Evolutionary conservation across 1,140 invertebrate species (phyloP), one percentile per base, ranked within the genome.

Genomic region (Calosoma granatense): DNA sequence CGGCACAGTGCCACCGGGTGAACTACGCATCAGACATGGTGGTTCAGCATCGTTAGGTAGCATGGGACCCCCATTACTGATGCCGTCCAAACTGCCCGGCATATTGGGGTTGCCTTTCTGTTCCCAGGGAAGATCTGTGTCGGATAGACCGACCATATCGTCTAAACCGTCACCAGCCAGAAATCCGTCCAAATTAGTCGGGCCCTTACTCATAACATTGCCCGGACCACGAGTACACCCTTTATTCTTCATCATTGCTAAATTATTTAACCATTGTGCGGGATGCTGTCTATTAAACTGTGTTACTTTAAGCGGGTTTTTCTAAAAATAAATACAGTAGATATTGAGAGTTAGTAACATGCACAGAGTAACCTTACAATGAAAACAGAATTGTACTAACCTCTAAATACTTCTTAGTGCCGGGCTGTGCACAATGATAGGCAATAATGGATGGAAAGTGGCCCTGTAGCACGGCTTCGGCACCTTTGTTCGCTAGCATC

Each of bases 361-460:
- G 6, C 26, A 36, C n/a, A 36, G 6, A 36, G n/a, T 36, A 36
- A 9, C n/a, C 26, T 9, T 36, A 36, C 26, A 36, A 36, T n/a
- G n/a, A 36, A n/a, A n/a, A n/a, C n/a, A n/a, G n/a, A n/a, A n/a
- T n/a, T n/a, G 4, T 4, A 12, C 41, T 47, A 4, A 47, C 41
- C 41, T 97, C 93, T 26, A 98, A 76, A 78, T 93, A 94, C 66
- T 92, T 92, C 74, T 95, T 96, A 41, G 94, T 97, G 59, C 85
- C 85, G 20, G 94, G 93, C 70, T 97, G 92, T 20, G 93, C 87
- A 78, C 90, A 93, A 72, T 97, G 94, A 75, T 89, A 98, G 2
- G 90, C 89, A 60, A 98, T 92, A 60, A 98, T 96, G 14, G 90
- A 91, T 64, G 87, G 83, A 72, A 85, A 94, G 61, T 94, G 87